Evolutionary conservation across 2,797 vertebrate genomes (phyloP), one percentile per base, ranked within the genome.

Genomic region (Pseudomugil gertrudae): DNA sequence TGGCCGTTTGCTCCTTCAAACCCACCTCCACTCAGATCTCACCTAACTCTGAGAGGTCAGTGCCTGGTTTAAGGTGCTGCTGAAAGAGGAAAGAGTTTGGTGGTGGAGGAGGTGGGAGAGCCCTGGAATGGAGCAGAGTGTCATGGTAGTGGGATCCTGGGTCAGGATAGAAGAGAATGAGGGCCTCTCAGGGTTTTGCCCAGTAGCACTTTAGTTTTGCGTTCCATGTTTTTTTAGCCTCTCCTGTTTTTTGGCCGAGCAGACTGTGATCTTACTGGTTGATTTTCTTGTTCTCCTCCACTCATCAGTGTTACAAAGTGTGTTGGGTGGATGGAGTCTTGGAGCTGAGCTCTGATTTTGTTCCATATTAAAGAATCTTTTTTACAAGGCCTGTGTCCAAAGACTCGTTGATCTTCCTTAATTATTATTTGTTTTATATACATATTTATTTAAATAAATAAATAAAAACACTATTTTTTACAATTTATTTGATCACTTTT

Each of bases 231-330:
- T 63, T 91, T 92, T 92, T 91, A 85, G 93, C 94, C 94, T 95
- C 94, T 95, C 94, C 94, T 94, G 94, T 92, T 94, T 93, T 94
- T 93, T 88, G 90, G 94, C 94, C 93, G 88, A 94, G 90, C 92
- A 63, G 91, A 94, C 93, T 94, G 94, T 94, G 94, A 94, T 93
- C 91, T 94, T 92, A 89, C 80, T 86, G 86, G 87, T 92, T 91
- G 84, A 87, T 90, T 87, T 90, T 91, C 86, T 91, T 15, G 79
- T 90, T 87, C 86, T 90, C 90, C 86, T 89, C 89, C 90, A 87
- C 90, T 91, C 91, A 88, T 92, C 86, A 90, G 89, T 92, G 87
- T 93, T 90, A 89, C 86, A 91, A 90, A 90, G 90, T 93, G 91
- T 91, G 90, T 88, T 90, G 90, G 91, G 89, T 91, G 90, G 94